These are phyloP conservation scores for Bovichtus variegatus DNA, from an alignment of 2,797 vertebrate genomes.

Conservation along the genomic window DNA sequence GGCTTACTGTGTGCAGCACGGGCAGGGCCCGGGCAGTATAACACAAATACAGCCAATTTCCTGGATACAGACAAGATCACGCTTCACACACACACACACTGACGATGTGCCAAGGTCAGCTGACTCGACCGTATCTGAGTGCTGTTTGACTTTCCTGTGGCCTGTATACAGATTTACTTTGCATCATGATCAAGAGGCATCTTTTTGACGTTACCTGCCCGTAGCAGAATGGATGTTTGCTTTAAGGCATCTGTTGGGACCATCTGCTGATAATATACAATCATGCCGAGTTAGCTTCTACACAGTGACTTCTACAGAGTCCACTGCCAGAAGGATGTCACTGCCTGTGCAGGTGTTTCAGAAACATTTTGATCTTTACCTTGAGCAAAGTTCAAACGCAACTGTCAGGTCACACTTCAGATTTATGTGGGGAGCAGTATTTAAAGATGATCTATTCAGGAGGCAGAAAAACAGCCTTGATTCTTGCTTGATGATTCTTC, in stretches of 20 bases:
- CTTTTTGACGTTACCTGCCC: conserved; percentile 34
- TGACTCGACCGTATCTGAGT: conserved; percentile 41
- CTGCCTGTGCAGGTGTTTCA: conserved; percentile 1
- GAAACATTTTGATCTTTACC: conserved; percentile 15
- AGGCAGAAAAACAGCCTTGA: background rate
- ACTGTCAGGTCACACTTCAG: background rate
- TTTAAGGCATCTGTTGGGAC: conserved; percentile 63
- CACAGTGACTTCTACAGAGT: conserved; percentile 27
- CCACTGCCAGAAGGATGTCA: conserved; percentile 31
- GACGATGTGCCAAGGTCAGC: conserved; percentile 69
- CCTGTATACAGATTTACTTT: conserved; percentile 29
- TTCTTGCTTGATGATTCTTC: background rate
- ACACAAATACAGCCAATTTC: conserved; percentile 58
- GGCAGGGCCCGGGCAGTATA: conserved; percentile 33
- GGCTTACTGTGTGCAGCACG: conserved; percentile 52
- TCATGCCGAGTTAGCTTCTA: conserved; percentile 38
- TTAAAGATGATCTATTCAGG: background rate
- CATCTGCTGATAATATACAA: conserved; percentile 57
- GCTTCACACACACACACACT: conserved; percentile 20
- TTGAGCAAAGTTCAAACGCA: background rate
- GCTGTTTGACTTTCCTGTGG: conserved; percentile 46
- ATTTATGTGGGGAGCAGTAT: background rate
- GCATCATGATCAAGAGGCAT: conserved; percentile 27
- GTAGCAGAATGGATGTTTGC: conserved; percentile 48
- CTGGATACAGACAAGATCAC: conserved; percentile 51